Conservation (phyloP, 1,140 invertebrate species). For the Agrilus planipennis region DNA sequence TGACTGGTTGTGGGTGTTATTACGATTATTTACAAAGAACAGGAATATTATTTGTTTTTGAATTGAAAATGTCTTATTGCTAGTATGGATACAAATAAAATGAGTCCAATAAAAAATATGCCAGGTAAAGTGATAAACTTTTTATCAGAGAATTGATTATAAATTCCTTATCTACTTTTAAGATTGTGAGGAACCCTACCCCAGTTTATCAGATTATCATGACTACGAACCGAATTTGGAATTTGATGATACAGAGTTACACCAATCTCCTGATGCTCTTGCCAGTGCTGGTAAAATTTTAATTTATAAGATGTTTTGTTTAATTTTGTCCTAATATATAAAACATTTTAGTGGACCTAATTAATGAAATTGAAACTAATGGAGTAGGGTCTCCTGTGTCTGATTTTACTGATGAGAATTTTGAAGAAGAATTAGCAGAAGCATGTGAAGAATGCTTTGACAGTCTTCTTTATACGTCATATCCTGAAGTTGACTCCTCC, state of each 20-base stretch:
- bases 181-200: conserved; percentile 61
- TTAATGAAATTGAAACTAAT: conserved; percentile 28
- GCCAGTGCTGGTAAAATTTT: conserved; percentile 33
- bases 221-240: conserved; percentile 91
- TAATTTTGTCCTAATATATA: not conserved
- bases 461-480: conserved; percentile 26
- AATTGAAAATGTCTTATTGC: not conserved
- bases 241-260: conserved; percentile 89
- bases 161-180: conserved; percentile 2
- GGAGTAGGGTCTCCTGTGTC: conserved; percentile 29
- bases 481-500: conserved; percentile 41
- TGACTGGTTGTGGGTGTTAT: too few relatives aligned
- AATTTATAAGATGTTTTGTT: not conserved
- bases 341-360: conserved; percentile 25
- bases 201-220: conserved; percentile 81
- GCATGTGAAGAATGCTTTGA: conserved; percentile 26
- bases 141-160: not conserved
- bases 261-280: conserved; percentile 40
- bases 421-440: conserved; percentile 71
- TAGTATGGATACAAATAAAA: conserved; percentile 16
- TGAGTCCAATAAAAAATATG: conserved; percentile 14
- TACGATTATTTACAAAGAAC: too few relatives aligned
- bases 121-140: conserved; percentile 11
- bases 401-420: conserved; percentile 67
- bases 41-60: not conserved